A percentile compares a stretch with the other conserved stretches of the same genome.
These are phyloP conservation scores for Anguilla marmorata DNA, from an alignment of 2,797 vertebrate genomes.

Conservation along the genomic window DNA sequence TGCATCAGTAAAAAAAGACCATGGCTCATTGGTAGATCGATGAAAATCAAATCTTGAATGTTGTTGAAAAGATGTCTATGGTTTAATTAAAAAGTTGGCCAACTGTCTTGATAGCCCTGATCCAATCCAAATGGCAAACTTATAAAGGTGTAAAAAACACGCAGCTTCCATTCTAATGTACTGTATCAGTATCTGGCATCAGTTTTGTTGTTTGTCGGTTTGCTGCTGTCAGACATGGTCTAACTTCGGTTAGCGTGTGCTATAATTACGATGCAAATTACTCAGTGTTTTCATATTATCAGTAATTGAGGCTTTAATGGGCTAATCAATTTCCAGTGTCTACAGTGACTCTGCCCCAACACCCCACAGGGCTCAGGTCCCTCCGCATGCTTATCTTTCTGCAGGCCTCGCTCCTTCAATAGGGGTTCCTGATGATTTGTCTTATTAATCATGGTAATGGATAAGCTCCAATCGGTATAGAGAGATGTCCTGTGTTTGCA, in stretches of 20 bases:
- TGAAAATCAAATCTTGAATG: neutral
- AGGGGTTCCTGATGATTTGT: constrained; percentile 46
- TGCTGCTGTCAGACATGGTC: neutral
- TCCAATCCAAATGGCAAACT: neutral
- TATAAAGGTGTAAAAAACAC: neutral
- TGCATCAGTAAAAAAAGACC: neutral
- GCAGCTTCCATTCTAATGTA: neutral
- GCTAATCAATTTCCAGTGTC: neutral
- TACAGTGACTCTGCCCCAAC: neutral
- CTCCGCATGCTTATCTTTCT: constrained; percentile 45
- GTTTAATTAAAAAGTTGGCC: too few species aligned
- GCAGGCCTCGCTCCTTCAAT: constrained; percentile 53
- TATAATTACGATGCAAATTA: neutral
- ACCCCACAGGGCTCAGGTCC: constrained; percentile 9
- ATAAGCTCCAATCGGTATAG: constrained; percentile 65
- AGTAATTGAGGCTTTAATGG: neutral
- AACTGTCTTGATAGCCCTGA: neutral
- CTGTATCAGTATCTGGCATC: neutral
- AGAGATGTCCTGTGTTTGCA: constrained; percentile 62
- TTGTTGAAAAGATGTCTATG: neutral
- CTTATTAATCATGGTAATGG: constrained; percentile 76
- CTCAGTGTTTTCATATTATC: neutral
- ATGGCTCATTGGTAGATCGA: neutral
- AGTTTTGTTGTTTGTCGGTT: neutral
- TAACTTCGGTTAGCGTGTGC: neutral